These are phyloP conservation scores for Bombus sylvicola DNA, from an alignment of 1,140 invertebrate species.

Conservation along the genomic window DNA sequence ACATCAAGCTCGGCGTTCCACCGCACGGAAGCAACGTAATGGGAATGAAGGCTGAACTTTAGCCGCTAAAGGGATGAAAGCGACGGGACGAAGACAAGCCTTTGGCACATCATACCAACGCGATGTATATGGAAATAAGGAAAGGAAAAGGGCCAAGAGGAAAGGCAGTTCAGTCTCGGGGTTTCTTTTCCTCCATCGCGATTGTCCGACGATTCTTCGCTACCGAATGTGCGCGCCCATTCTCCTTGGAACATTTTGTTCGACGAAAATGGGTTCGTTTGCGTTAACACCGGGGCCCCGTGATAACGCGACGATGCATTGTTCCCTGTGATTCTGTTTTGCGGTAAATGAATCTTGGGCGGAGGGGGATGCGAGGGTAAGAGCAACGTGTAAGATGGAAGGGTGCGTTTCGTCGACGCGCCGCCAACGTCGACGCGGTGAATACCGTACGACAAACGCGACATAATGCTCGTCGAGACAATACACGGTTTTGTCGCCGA, in stretches of 20 bases:
- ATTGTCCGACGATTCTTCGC: slow-evolving; percentile 26
- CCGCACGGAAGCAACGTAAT: background rate
- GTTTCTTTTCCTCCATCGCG: background rate
- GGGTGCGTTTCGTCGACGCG: slow-evolving; percentile 13
- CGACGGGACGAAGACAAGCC: slow-evolving; percentile 37
- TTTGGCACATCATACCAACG: slow-evolving; percentile 32
- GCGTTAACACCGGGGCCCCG: slow-evolving; percentile 20
- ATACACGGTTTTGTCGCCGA: slow-evolving; percentile 29
- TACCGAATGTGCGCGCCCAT: background rate
- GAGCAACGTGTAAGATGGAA: slow-evolving; percentile 34
- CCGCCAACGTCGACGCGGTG: background rate
- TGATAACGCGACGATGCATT: slow-evolving; percentile 28
- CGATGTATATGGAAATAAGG: background rate
- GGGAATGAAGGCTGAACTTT: background rate
- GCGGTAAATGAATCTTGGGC: slow-evolving; percentile 31
- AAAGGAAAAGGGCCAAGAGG: background rate
- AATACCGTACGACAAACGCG: slow-evolving; percentile 14
- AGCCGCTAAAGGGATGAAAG: background rate
- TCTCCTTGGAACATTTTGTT: slow-evolving; percentile 19
- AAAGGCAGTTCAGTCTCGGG: no score
- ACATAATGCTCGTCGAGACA: slow-evolving; percentile 4
- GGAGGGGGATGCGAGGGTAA: background rate
- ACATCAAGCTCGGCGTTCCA: slow-evolving; percentile 54
- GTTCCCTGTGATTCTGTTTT: slow-evolving; percentile 1
- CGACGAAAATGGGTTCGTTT: slow-evolving; percentile 24